phyloP scores from a whole-genome alignment of 2,888 invertebrate species.

The Encarsia formosa region DNA sequence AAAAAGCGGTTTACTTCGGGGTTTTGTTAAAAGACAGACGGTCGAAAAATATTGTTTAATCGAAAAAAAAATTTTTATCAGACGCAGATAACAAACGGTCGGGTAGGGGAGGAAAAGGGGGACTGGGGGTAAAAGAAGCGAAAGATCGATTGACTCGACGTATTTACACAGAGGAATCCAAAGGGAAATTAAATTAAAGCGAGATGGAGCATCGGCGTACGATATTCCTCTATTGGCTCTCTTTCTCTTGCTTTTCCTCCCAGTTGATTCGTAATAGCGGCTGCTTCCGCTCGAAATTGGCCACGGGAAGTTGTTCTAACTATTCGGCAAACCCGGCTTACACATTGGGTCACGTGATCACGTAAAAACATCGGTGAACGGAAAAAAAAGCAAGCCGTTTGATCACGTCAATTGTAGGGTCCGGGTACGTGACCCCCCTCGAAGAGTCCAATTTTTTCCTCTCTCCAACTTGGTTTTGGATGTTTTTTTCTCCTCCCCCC shows the following conservation, averaged over 20 bases:
- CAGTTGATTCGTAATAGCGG: conserved; percentile 16
- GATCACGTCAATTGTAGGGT: conserved; percentile 16
- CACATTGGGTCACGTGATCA: neutral
- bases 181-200: conserved; percentile 30
- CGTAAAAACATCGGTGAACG: conserved; percentile 1
- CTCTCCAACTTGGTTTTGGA: neutral
- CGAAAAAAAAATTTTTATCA: neutral
- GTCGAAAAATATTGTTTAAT: conserved; percentile 1
- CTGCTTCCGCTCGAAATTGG: conserved; percentile 18
- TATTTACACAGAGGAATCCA: conserved; percentile 18
- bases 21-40: neutral
- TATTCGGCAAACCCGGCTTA: conserved; percentile 23
- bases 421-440: neutral
- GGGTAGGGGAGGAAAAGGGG: neutral
- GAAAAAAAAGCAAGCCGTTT: too few species aligned
- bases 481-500: neutral
- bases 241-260: neutral
- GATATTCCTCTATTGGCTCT: conserved; percentile 23
- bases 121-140: neutral
- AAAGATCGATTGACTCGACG: conserved; percentile 16
- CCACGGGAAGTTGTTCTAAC: conserved; percentile 27
- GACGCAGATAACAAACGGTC: neutral
- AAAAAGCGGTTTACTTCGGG: too few species aligned
- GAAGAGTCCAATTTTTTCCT: neutral
- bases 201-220: conserved; percentile 8